Evolutionary conservation across 2,797 vertebrate genomes (phyloP).

Genomic region (Linurgus olivaceus): DNA sequence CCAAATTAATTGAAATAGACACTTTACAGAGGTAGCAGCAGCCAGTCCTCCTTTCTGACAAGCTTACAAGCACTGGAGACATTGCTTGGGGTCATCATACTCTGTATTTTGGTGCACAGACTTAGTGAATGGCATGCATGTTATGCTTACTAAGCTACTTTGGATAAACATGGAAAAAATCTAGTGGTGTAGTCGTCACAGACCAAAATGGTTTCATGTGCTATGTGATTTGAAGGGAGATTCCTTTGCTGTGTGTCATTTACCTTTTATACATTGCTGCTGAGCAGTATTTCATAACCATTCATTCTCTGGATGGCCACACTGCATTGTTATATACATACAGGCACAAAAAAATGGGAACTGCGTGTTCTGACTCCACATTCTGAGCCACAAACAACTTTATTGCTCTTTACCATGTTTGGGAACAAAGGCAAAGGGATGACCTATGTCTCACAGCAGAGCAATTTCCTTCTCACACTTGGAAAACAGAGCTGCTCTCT

Average conservation of each 20-base stretch:
- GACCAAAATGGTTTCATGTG: conserved; percentile 66
- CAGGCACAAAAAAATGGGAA: conserved; percentile 45
- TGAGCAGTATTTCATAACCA: conserved; percentile 59
- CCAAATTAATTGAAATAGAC: not conserved
- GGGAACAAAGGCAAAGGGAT: conserved; percentile 60
- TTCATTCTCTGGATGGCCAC: conserved; percentile 52
- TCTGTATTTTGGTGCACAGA: conserved; percentile 58
- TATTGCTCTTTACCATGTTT: conserved; percentile 39
- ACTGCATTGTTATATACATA: conserved; percentile 51
- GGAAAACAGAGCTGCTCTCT: not conserved
- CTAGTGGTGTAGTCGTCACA: conserved; percentile 58
- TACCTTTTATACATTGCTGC: conserved; percentile 65
- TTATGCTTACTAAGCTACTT: conserved; percentile 64
- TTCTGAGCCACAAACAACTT: conserved; percentile 28
- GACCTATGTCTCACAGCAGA: not conserved
- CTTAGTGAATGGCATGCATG: conserved; percentile 53
- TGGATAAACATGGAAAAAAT: conserved; percentile 77
- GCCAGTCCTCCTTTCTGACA: not conserved
- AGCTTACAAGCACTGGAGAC: not conserved
- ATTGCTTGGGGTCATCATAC: conserved; percentile 21
- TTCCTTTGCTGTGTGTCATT: conserved; percentile 75
- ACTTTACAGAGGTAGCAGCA: not conserved
- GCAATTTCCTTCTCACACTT: conserved; percentile 1
- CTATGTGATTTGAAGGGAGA: conserved; percentile 70
- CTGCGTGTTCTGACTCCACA: conserved; percentile 50